Conservation (phyloP, 2,113 vertebrate genomes). For the Oncorhynchus gorbuscha region DNA sequence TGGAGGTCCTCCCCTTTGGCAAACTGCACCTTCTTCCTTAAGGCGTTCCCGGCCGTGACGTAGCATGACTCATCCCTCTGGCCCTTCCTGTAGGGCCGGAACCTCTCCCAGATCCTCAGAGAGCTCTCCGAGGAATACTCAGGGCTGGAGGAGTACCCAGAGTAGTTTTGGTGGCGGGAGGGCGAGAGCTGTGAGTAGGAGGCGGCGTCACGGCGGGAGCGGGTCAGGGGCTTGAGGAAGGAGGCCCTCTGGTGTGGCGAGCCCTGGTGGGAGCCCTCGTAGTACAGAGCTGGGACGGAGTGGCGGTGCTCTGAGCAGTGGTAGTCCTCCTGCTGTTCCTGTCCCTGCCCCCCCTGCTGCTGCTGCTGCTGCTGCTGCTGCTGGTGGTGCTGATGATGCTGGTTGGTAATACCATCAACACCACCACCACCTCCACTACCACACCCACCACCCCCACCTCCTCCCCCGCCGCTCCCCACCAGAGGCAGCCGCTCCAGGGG, state of each 20-base stretch:
- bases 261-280: slow-evolving; percentile 80
- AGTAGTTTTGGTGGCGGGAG: slow-evolving; percentile 87
- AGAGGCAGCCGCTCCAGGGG: slow-evolving; percentile 92
- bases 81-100: slow-evolving; percentile 97
- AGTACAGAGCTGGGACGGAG: slow-evolving; percentile 85
- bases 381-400: slow-evolving; percentile 11
- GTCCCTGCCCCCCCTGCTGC: slow-evolving; percentile 65
- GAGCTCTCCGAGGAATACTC: slow-evolving; percentile 97
- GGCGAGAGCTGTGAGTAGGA: slow-evolving; percentile 96
- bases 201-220: slow-evolving; percentile 92
- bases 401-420: slow-evolving; percentile 60
- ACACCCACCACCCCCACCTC: slow-evolving; percentile 70
- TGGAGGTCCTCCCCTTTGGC: slow-evolving; percentile 99
- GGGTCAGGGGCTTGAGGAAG: slow-evolving; percentile 93
- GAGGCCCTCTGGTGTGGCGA: slow-evolving; percentile 92
- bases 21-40: slow-evolving; percentile 98
- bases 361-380: neutral
- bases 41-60: slow-evolving; percentile 94
- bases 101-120: slow-evolving; percentile 98
- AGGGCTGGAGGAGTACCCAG: slow-evolving; percentile 96
- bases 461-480: slow-evolving; percentile 76
- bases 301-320: slow-evolving; percentile 99
- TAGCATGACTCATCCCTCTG: slow-evolving; percentile 92
- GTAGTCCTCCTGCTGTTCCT: slow-evolving; percentile 91
- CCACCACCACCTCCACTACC: slow-evolving; percentile 69